Evolutionary conservation across 2,888 invertebrate genomes (phyloP).

Genomic region (Pterostichus madidus): DNA sequence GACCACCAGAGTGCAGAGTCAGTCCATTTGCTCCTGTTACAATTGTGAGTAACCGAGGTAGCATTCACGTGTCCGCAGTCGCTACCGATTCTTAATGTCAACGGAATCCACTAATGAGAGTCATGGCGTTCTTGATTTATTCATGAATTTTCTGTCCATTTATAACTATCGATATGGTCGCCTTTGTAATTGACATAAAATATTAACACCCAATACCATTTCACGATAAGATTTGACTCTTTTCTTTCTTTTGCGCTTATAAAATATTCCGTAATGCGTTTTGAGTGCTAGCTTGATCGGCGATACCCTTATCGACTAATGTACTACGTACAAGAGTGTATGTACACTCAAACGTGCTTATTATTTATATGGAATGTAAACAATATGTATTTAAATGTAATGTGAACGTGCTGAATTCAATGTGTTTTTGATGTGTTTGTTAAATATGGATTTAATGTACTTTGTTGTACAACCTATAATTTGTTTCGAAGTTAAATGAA

Average conservation of each 20-base stretch:
- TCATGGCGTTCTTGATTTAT: constrained; percentile 60
- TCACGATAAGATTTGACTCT: constrained; percentile 56
- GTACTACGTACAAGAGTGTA: background rate
- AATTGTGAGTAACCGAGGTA: background rate
- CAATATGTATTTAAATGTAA: constrained; percentile 25
- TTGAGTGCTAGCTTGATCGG: constrained; percentile 6
- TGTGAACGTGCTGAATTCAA: background rate
- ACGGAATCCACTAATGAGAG: constrained; percentile 66
- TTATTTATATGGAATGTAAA: constrained; percentile 32
- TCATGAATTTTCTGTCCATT: constrained; percentile 60
- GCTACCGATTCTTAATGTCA: constrained; percentile 38
- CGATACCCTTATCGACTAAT: constrained; percentile 1
- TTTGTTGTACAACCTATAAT: constrained; percentile 19
- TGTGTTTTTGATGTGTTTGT: constrained; percentile 43
- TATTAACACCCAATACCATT: constrained; percentile 64
- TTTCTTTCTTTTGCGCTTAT: constrained; percentile 56
- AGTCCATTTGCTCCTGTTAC: no score
- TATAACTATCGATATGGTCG: constrained; percentile 64
- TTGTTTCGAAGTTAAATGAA: background rate
- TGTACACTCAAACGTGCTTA: constrained; percentile 6
- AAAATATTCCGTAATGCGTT: constrained; percentile 62
- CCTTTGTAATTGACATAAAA: constrained; percentile 67
- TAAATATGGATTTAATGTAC: constrained; percentile 25
- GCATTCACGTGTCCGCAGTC: constrained; percentile 10
- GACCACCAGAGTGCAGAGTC: constrained; percentile 31